Percentiles rank a stretch among this genome's conserved stretches.
phyloP scores from a whole-genome alignment of 2,888 invertebrate genomes.

The Dryadula phaetusa region DNA sequence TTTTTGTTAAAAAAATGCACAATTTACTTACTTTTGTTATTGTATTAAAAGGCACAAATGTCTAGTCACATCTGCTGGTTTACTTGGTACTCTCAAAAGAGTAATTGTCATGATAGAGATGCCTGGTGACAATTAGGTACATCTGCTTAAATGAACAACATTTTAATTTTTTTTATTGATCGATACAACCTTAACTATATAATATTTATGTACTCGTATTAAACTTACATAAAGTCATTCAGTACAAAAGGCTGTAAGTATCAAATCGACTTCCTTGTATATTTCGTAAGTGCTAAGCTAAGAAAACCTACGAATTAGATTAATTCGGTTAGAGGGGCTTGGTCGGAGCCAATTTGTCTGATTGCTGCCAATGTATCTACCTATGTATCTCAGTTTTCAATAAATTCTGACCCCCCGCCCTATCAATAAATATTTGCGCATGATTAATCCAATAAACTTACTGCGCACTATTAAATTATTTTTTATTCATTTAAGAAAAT shows the following conservation, averaged over 20 bases:
- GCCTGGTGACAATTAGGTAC: not conserved
- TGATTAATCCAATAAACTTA: conserved; percentile 80
- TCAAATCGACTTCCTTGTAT: conserved; percentile 51
- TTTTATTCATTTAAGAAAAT: conserved; percentile 58
- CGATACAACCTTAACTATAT: not conserved
- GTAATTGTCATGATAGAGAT: not conserved
- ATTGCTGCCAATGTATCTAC: conserved; percentile 81
- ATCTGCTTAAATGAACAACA: not conserved
- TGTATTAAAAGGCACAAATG: conserved; percentile 7
- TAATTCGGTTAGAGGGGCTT: conserved; percentile 81
- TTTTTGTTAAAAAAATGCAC: too few relatives aligned
- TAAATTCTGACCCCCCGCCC: conserved; percentile 83
- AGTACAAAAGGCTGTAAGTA: not conserved
- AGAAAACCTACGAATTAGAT: conserved; percentile 81
- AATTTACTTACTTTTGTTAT: too few relatives aligned
- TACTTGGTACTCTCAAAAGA: conserved; percentile 27
- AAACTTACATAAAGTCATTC: not conserved
- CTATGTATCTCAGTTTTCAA: conserved; percentile 74
- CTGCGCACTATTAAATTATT: conserved; percentile 64
- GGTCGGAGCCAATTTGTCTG: conserved; percentile 84
- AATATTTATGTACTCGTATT: not conserved
- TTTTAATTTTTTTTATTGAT: not conserved
- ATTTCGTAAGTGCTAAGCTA: conserved; percentile 67
- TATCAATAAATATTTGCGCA: conserved; percentile 83
- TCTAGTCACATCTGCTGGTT: conserved; percentile 23